Conservation (phyloP, 2,113 vertebrate species). For the Potamarius usumacintae region DNA sequence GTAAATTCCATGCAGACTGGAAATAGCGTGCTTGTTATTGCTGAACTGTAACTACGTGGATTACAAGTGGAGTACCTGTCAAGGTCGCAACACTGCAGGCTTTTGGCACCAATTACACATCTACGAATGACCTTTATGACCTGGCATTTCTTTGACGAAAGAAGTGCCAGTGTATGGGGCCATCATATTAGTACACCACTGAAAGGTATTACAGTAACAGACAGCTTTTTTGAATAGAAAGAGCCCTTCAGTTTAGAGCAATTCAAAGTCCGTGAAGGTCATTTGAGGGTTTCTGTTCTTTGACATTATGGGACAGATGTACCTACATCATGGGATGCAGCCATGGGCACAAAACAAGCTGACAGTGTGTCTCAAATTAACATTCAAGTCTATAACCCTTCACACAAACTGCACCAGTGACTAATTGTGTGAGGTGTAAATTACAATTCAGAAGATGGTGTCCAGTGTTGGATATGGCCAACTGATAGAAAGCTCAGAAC, state of each 20-base stretch:
- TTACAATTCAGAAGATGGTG: slow-evolving; percentile 1
- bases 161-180: not conserved
- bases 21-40: not conserved
- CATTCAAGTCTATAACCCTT: not conserved
- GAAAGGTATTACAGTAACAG: not conserved
- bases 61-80: not conserved
- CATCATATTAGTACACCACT: not conserved
- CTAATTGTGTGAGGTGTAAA: not conserved
- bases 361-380: slow-evolving; percentile 1
- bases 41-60: not conserved
- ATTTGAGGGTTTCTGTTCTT: not conserved
- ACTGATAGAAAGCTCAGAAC: not conserved
- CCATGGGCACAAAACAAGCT: not conserved
- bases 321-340: not conserved
- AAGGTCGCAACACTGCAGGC: not conserved
- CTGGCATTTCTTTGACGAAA: not conserved
- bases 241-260: not conserved
- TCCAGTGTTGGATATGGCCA: not conserved
- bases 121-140: slow-evolving; percentile 9
- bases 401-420: not conserved
- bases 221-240: not conserved
- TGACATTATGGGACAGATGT: not conserved
- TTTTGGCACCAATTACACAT: not conserved
- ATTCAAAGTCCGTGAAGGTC: not conserved
- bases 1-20: not conserved